Evolutionary conservation across 1,140 invertebrate species (phyloP), one percentile per base, ranked within the genome.

Genomic region (Chymomyza costata): DNA sequence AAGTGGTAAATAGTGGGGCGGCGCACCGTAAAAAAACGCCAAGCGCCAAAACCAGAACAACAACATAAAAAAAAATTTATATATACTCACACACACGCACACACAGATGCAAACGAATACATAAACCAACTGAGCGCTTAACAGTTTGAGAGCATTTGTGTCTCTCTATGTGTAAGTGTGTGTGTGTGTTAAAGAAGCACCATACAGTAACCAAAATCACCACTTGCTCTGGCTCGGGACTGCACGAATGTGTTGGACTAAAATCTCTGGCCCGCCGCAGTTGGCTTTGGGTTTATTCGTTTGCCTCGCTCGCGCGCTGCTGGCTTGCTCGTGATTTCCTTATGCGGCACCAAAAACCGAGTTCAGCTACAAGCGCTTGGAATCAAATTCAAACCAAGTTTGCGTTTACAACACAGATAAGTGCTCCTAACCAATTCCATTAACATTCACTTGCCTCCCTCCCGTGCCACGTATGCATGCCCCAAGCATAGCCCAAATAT

Each of bases 1-100:
- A 80, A 80, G 73, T 80, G 73, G 73, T 80, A 80, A 80, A 80
- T 80, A 80, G 74, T 80, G 74, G 68, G 73, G 74, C 74, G 73
- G 74, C 68, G 73, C 74, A 80, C 73, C 68, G 73, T 80, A 80
- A 80, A 80, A 65, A 80, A 80, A 59, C 64, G 60, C 68, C 67
- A 80, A 78, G 74, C 73, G 73, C 74, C 74, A 80, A 80, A 80
- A 80, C 73, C 68, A 80, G 73, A 81, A 81, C 73, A 78, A 68
- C 67, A 78, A 49, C 51, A 63, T 63, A 60, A 67, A 65, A 73
- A 80, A 63, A 61, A 48, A 59, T 65, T 64, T 60, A 64, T 38
- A 66, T 51, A 62, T 28, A 57, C 13, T 15, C 38, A 41, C 41
- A 13, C 37, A 38, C 30, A 39, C 45, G 47, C 34, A 43, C 43